Percentiles rank a stretch among this genome's conserved stretches.
phyloP scores from a whole-genome alignment of 1,140 invertebrate species.

The Delia radicum region DNA sequence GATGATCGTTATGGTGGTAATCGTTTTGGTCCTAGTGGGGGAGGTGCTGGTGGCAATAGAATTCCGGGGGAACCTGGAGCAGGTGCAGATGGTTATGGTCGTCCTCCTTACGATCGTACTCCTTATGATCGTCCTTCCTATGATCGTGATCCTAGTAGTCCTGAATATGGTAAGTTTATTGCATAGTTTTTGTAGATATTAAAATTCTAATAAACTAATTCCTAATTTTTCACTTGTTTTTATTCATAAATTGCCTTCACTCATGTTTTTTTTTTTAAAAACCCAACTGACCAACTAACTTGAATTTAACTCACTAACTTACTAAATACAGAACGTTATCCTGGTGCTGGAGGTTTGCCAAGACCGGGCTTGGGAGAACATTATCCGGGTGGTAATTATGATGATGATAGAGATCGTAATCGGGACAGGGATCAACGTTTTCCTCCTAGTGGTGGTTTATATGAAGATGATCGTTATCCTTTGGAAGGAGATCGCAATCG shows the following conservation, averaged over 20 bases:
- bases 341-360: conserved; percentile 40
- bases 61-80: conserved; percentile 39
- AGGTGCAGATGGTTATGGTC: conserved; percentile 31
- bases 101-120: conserved; percentile 48
- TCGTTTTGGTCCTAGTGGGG: conserved; percentile 37
- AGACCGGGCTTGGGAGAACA: no score
- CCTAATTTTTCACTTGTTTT: background rate
- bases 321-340: conserved; percentile 53
- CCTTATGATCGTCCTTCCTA: conserved; percentile 41
- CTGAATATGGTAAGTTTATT: conserved; percentile 39
- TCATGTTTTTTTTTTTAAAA: conserved; percentile 25
- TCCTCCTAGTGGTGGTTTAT: background rate
- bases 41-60: conserved; percentile 45
- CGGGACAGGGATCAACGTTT: conserved; percentile 22
- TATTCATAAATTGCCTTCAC: background rate
- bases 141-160: conserved; percentile 30
- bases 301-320: conserved; percentile 41
- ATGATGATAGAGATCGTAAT: conserved; percentile 20
- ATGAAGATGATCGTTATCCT: conserved; percentile 23
- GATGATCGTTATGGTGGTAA: conserved; percentile 57
- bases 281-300: conserved; percentile 38
- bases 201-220: background rate
- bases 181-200: background rate
- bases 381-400: conserved; percentile 10
- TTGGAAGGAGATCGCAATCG: conserved; percentile 28